Percentiles rank a stretch among this genome's conserved stretches.
Evolutionary conservation across 2,888 invertebrate species (phyloP).

Genomic region (Spialia ferax): DNA sequence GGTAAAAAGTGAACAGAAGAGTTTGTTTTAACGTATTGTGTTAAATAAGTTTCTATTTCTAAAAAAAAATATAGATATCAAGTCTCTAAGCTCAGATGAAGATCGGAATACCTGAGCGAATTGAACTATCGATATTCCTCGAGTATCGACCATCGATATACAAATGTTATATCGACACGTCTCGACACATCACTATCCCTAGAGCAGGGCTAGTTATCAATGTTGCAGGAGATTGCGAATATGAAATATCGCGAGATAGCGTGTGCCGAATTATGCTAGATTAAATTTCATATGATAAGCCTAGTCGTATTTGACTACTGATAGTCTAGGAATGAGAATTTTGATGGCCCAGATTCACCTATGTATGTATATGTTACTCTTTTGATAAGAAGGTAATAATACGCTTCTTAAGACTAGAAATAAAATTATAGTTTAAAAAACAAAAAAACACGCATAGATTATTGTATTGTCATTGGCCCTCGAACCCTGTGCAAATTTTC

Average conservation of each 20-base stretch:
- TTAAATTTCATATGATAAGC: constrained; percentile 56
- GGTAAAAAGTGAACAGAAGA: too few species aligned
- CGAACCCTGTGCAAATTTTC: too few species aligned
- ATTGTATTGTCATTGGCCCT: too few species aligned
- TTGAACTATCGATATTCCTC: not conserved
- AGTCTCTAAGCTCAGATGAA: too few species aligned
- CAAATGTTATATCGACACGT: constrained; percentile 51
- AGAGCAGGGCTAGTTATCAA: constrained; percentile 78
- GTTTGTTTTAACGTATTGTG: too few species aligned
- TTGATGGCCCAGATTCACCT: constrained; percentile 18
- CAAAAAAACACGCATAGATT: too few species aligned
- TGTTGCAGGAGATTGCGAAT: constrained; percentile 75
- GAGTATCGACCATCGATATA: constrained; percentile 47
- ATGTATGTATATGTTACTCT: not conserved
- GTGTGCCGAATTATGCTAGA: constrained; percentile 74
- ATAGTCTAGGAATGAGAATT: constrained; percentile 36
- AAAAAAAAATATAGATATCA: too few species aligned
- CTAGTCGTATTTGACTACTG: constrained; percentile 47
- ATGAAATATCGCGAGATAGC: constrained; percentile 70
- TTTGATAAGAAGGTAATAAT: not conserved
- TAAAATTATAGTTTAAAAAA: too few species aligned
- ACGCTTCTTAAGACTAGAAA: too few species aligned
- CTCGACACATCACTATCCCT: constrained; percentile 68
- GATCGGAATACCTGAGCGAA: not conserved
- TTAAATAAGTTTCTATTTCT: too few species aligned